Evolutionary conservation across 2,888 invertebrate genomes (phyloP), one percentile per base, ranked within the genome.

Genomic region (Ophion slaviceki): DNA sequence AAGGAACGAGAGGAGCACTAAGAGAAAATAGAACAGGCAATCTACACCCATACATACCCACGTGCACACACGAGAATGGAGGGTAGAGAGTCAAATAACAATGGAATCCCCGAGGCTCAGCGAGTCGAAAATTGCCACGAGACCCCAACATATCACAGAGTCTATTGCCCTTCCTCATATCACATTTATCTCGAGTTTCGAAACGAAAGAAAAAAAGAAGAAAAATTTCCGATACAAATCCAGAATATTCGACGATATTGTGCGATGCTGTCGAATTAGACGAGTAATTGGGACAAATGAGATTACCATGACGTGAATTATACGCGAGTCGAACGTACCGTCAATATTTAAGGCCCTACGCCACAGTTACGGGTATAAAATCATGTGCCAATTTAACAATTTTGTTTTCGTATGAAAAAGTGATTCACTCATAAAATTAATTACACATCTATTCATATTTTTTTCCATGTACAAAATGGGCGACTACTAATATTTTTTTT

Each of bases 11-110:
- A 40, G 53, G 20, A 68, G 40, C 45, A 71, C 53, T 61, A 47
- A 66, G 66, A 64, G 59, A 61, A 70, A 32, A 79, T n/a, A 47
- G 20, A 72, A 20, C 24, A 40, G 14, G 20, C 53, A 53, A 17
- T 53, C 53, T 53, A 53, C 14, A 17, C 14, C 14, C 53, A 53
- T 17, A 17, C 53, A 45, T 20, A 77, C 36, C 8, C 17, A n/a
- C 5, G 24, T 36, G 6, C 20, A 57, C 75, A 32, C 45, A 68
- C 40, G 79, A 70, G 70, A 66, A 45, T 7, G 28, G 40, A 59
- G 76, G 53, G 36, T 64, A 7, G 70, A 45, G 47, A 74, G 67
- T 84, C 62, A 64, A 84, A 84, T 70, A 84, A 84, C 77, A 84
- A 84, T 47, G 77, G 77, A 62, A 80, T 84, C 59, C 57, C 71